These are phyloP conservation scores for Thamnaconus septentrionalis DNA, from an alignment of 2,113 vertebrate genomes.

Conservation along the genomic window DNA sequence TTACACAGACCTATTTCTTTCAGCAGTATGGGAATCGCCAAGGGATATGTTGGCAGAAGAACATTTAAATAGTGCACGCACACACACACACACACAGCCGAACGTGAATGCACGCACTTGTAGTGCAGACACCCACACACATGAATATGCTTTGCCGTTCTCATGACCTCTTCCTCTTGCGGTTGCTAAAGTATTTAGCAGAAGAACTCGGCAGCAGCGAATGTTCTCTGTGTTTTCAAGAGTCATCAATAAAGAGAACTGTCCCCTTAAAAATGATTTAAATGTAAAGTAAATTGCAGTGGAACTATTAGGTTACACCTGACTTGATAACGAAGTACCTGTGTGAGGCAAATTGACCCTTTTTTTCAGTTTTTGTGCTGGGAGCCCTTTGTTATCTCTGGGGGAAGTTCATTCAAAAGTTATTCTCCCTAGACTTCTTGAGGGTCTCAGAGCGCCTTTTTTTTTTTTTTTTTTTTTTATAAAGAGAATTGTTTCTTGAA, in stretches of 20 bases:
- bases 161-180: constrained; percentile 17
- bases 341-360: background rate
- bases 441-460: background rate
- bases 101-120: background rate
- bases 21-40: background rate
- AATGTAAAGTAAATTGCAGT: constrained; percentile 13
- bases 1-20: background rate
- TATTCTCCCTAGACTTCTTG: constrained; percentile 21
- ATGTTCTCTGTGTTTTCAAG: constrained; percentile 12
- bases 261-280: constrained; percentile 9
- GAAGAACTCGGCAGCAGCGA: constrained; percentile 18
- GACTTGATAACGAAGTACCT: background rate
- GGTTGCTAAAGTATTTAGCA: constrained; percentile 28
- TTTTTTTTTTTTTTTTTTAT: background rate
- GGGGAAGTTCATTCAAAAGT: constrained; percentile 8
- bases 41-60: constrained; percentile 12
- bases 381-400: constrained; percentile 15
- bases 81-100: constrained; percentile 4
- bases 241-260: constrained; percentile 8
- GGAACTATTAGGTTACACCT: background rate
- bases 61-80: constrained; percentile 4
- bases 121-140: too few relatives aligned
- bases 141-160: background rate
- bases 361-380: background rate
- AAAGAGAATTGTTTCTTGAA: constrained; percentile 9